Evolutionary conservation across 2,113 vertebrate species (phyloP).

Genomic region (Chionomys nivalis): DNA sequence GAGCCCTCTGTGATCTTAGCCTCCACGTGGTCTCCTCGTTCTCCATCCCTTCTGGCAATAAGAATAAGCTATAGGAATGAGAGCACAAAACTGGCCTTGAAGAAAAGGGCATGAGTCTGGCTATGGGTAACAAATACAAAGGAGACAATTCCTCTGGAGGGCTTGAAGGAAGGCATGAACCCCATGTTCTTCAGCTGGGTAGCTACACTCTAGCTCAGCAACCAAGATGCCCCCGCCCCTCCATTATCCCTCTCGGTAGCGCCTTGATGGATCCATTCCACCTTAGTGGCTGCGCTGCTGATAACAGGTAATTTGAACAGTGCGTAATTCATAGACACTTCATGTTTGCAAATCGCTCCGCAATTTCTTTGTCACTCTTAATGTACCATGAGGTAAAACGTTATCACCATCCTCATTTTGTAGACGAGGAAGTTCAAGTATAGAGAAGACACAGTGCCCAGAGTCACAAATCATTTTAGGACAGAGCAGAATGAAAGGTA

Average conservation of each 20-base stretch:
- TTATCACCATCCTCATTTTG: conserved; percentile 58
- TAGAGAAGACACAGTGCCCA: conserved; percentile 59
- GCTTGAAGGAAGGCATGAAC: background rate
- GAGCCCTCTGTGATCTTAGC: background rate
- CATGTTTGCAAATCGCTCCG: conserved; percentile 35
- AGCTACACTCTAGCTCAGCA: background rate
- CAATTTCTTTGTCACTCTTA: conserved; percentile 52
- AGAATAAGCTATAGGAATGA: background rate
- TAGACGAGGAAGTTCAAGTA: conserved; percentile 77
- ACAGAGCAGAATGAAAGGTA: background rate
- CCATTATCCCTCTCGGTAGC: background rate
- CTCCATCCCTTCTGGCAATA: background rate
- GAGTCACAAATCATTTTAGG: conserved; percentile 31
- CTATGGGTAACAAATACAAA: background rate
- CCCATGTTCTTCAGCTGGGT: background rate
- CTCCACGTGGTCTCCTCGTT: background rate
- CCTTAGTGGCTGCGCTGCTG: background rate
- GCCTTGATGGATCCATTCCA: background rate
- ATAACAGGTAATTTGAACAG: background rate
- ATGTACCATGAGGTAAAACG: conserved; percentile 69
- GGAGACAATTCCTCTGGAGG: background rate
- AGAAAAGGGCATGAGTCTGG: background rate
- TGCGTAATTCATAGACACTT: background rate
- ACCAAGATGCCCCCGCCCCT: background rate
- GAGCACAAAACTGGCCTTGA: background rate